phyloP scores from a whole-genome alignment of 2,888 invertebrate species.

The Myopa testacea region DNA sequence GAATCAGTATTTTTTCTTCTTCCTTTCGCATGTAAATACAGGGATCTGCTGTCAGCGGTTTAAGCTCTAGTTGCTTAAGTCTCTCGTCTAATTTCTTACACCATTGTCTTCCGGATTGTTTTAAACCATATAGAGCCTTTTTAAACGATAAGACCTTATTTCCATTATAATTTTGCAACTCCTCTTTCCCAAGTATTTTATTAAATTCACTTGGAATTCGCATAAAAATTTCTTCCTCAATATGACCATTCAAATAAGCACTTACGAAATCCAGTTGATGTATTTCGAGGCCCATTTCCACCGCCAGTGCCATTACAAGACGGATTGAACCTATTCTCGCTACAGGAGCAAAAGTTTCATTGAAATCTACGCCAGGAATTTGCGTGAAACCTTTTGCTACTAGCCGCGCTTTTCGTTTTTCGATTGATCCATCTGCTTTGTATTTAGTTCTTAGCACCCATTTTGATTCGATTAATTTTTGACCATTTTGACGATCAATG shows the following conservation, averaged over 20 bases:
- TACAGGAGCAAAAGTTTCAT: slow-evolving; percentile 52
- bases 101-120: slow-evolving; percentile 48
- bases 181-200: no score
- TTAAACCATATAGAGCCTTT: slow-evolving; percentile 47
- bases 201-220: slow-evolving; percentile 39
- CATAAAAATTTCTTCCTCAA: slow-evolving; percentile 47
- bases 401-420: slow-evolving; percentile 53
- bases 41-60: no score
- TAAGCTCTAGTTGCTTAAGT: no score
- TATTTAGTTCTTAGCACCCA: slow-evolving; percentile 53
- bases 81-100: slow-evolving; percentile 6
- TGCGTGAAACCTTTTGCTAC: slow-evolving; percentile 58
- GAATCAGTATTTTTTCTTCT: no score
- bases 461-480: slow-evolving; percentile 44
- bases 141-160: slow-evolving; percentile 44
- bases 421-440: slow-evolving; percentile 49
- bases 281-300: no score
- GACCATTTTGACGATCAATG: no score
- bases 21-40: no score
- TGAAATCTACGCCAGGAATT: slow-evolving; percentile 53
- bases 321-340: slow-evolving; percentile 24
- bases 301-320: slow-evolving; percentile 36
- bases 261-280: no score
- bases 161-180: not conserved
- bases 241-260: no score